phyloP scores from a whole-genome alignment of 1,140 invertebrate genomes.

The Parasteatoda tepidariorum region DNA sequence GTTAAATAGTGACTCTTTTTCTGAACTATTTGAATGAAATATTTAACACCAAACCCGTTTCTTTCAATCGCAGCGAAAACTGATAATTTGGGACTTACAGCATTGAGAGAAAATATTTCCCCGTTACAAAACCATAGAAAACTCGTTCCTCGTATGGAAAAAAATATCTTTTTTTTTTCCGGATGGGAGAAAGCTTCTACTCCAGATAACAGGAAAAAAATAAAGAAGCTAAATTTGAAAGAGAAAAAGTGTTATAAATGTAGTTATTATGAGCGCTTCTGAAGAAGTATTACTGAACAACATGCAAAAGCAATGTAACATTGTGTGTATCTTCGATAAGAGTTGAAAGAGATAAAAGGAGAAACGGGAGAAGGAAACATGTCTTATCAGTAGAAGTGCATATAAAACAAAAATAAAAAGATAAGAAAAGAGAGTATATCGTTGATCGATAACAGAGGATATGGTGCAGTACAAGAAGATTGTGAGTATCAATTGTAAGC shows the following conservation, averaged over 20 bases:
- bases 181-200: slow-evolving; percentile 1
- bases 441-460: slow-evolving; percentile 59
- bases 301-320: slow-evolving; percentile 26
- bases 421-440: slow-evolving; percentile 34
- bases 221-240: background rate
- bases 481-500: slow-evolving; percentile 23
- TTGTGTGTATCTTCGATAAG: slow-evolving; percentile 51
- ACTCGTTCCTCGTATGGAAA: slow-evolving; percentile 3
- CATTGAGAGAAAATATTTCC: background rate
- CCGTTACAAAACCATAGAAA: background rate
- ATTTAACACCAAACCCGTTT: no score
- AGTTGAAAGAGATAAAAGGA: slow-evolving; percentile 50
- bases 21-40: no score
- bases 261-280: slow-evolving; percentile 38
- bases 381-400: slow-evolving; percentile 56
- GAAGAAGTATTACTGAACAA: slow-evolving; percentile 20
- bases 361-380: slow-evolving; percentile 47
- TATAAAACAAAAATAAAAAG: slow-evolving; percentile 59
- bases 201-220: background rate
- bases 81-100: background rate
- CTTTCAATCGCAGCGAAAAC: no score
- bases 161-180: slow-evolving; percentile 21
- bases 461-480: slow-evolving; percentile 55
- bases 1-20: no score
- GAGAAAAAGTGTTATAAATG: slow-evolving; percentile 24